Conservation (phyloP, 2,888 invertebrate species). For the Liodrosophila aerea region DNA sequence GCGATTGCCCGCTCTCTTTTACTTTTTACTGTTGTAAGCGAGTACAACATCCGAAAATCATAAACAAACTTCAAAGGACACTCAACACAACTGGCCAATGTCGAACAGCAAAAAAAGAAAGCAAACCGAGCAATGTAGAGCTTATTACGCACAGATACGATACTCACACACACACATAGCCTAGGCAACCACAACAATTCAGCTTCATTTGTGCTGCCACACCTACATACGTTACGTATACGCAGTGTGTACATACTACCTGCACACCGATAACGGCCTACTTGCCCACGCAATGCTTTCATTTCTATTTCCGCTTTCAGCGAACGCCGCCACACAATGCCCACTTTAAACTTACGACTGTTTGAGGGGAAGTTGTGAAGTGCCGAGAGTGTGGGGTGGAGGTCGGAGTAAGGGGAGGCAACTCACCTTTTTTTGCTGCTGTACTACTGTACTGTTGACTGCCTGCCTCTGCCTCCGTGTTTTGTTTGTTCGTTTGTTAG, state of each 20-base stretch:
- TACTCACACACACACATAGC: slow-evolving; percentile 14
- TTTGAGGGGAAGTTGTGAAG: background rate
- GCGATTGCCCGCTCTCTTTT: slow-evolving; percentile 38
- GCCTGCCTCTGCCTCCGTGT: background rate
- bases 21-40: slow-evolving; percentile 16
- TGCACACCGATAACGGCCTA: slow-evolving; percentile 45
- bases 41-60: slow-evolving; percentile 77
- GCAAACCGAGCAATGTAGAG: slow-evolving; percentile 47
- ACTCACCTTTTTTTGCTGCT: slow-evolving; percentile 32
- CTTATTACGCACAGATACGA: slow-evolving; percentile 64
- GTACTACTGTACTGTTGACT: slow-evolving; percentile 21
- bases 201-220: slow-evolving; percentile 67
- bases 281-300: slow-evolving; percentile 52
- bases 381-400: background rate
- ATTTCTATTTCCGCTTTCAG: slow-evolving; percentile 67
- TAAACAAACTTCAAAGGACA: slow-evolving; percentile 80
- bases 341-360: slow-evolving; percentile 63
- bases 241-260: slow-evolving; percentile 38
- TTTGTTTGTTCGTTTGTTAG: slow-evolving; percentile 54
- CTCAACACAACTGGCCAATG: slow-evolving; percentile 44
- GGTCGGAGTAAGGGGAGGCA: background rate
- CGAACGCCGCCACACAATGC: slow-evolving; percentile 53
- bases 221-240: slow-evolving; percentile 44
- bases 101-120: slow-evolving; percentile 20
- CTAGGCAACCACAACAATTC: slow-evolving; percentile 67